Percentiles rank a stretch among this genome's conserved stretches.
phyloP scores from a whole-genome alignment of 2,797 vertebrate species.

The Danio aesculapii region DNA sequence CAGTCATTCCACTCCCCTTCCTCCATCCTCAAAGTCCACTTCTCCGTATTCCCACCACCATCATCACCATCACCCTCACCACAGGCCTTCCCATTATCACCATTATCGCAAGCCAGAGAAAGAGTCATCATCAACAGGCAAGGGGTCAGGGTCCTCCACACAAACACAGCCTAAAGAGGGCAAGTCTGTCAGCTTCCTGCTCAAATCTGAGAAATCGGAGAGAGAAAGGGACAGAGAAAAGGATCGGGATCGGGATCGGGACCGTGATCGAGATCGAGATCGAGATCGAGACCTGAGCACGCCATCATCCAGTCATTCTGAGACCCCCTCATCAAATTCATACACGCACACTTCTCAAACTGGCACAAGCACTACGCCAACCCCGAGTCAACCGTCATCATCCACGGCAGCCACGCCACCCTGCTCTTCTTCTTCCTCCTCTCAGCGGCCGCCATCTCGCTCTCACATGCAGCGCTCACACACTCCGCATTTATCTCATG shows the following conservation, averaged over 20 bases:
- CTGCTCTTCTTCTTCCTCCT: slow-evolving; percentile 72
- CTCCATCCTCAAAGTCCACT: slow-evolving; percentile 85
- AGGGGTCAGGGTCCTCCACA: slow-evolving; percentile 72
- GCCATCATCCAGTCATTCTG: slow-evolving; percentile 59
- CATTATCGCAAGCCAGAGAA: slow-evolving; percentile 87
- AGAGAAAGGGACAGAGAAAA: slow-evolving; percentile 79
- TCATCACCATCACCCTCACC: slow-evolving; percentile 84
- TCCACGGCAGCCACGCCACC: slow-evolving; percentile 53
- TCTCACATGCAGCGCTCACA: slow-evolving; percentile 75
- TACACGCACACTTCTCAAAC: slow-evolving; percentile 73
- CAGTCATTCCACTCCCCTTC: slow-evolving; percentile 92
- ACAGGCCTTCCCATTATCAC: slow-evolving; percentile 87
- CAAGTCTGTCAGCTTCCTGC: slow-evolving; percentile 81
- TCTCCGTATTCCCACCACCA: slow-evolving; percentile 82
- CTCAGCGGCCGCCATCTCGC: slow-evolving; percentile 74
- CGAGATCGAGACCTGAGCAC: slow-evolving; percentile 60
- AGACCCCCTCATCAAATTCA: slow-evolving; percentile 67
- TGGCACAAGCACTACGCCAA: slow-evolving; percentile 77
- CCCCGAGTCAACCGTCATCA: slow-evolving; percentile 71
- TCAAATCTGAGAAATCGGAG: slow-evolving; percentile 81
- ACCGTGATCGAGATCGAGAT: slow-evolving; percentile 57
- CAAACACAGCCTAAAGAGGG: slow-evolving; percentile 83
- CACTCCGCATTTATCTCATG: slow-evolving; percentile 71
- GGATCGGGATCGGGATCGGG: slow-evolving; percentile 69
- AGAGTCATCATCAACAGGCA: slow-evolving; percentile 75